Percentiles rank a stretch among this genome's conserved stretches.
phyloP scores from a whole-genome alignment of 2,113 vertebrate species.

The Isurus oxyrinchus region DNA sequence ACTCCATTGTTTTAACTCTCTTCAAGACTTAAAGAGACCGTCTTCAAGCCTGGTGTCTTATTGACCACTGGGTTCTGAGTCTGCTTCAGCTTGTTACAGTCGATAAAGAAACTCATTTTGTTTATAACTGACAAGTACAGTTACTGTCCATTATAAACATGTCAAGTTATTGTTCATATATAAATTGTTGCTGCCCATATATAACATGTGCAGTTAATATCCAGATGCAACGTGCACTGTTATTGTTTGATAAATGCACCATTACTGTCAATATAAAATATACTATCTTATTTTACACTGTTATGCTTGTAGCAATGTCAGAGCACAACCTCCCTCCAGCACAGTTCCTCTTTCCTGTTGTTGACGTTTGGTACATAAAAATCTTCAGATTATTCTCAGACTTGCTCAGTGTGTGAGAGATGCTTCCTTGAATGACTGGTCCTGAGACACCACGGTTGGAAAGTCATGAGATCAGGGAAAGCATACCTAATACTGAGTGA shows the following conservation, averaged over 20 bases:
- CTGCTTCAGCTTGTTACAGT: neutral
- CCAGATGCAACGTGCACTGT: neutral
- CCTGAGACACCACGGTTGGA: neutral
- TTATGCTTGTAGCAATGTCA: neutral
- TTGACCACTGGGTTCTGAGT: neutral
- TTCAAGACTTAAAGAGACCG: too few species aligned
- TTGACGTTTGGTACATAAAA: neutral
- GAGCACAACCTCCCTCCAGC: neutral
- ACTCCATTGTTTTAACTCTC: neutral
- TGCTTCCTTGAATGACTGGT: neutral
- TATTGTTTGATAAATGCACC: neutral
- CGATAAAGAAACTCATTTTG: neutral
- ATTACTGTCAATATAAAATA: neutral
- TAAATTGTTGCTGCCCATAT: neutral
- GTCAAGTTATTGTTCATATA: neutral
- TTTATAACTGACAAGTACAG: neutral
- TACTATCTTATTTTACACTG: neutral
- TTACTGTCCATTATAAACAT: neutral
- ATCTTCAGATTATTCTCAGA: neutral
- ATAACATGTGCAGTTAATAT: too few species aligned
- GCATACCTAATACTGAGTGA: neutral
- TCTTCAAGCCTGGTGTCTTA: too few species aligned
- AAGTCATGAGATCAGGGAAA: neutral
- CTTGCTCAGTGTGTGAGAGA: neutral
- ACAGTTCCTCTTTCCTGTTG: neutral